These are phyloP conservation scores for Machimus atricapillus DNA, from an alignment of 2,888 invertebrate genomes.

Conservation along the genomic window DNA sequence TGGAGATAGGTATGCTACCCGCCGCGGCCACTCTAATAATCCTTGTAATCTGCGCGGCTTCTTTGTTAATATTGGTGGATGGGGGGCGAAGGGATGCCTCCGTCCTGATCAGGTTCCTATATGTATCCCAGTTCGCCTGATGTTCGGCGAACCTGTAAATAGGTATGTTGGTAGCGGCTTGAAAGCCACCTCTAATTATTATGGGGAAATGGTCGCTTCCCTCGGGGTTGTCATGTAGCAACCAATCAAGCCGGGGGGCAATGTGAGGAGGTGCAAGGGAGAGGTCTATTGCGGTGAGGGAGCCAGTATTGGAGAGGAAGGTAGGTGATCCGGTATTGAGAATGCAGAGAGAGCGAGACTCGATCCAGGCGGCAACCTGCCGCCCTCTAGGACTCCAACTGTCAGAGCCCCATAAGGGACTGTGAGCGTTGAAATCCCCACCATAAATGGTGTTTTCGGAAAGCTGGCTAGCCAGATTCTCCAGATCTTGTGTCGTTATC, in stretches of 20 bases:
- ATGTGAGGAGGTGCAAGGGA: too few relatives aligned
- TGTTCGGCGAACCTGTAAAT: background rate
- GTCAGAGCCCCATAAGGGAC: background rate
- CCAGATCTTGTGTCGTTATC: background rate
- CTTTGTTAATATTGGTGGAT: background rate
- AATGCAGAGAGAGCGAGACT: background rate
- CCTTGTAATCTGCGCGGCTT: background rate
- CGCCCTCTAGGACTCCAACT: background rate
- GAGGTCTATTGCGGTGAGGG: too few relatives aligned
- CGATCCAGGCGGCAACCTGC: background rate
- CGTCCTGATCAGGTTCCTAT: background rate
- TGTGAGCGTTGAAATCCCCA: background rate
- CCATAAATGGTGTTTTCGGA: background rate
- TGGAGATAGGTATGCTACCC: background rate
- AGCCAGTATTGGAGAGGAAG: background rate
- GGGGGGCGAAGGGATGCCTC: background rate
- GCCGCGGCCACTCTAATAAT: background rate
- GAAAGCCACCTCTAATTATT: background rate
- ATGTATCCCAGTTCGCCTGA: background rate
- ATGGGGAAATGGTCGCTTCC: background rate
- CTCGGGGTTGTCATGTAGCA: background rate
- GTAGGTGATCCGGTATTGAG: background rate
- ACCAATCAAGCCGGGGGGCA: too few relatives aligned
- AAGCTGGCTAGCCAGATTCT: background rate
- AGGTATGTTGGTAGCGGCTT: background rate